A percentile compares a stretch with the other conserved stretches of the same genome.
These are phyloP conservation scores for Ceuthmochares aereus DNA, from an alignment of 2,113 vertebrate genomes.

Conservation along the genomic window DNA sequence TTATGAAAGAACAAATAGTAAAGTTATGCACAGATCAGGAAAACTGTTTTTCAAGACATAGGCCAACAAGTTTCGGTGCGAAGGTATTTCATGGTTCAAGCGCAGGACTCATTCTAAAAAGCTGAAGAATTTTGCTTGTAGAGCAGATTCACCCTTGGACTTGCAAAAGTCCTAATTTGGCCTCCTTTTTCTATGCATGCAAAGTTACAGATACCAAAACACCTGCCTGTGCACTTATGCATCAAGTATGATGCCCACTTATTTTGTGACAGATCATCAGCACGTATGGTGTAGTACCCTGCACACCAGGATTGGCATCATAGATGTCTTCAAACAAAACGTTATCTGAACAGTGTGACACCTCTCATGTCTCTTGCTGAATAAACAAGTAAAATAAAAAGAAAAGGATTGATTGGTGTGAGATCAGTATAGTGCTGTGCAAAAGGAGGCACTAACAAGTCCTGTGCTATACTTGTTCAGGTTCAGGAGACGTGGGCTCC, in stretches of 20 bases:
- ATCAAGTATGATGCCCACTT: not conserved
- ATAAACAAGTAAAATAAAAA: not conserved
- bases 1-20: not conserved
- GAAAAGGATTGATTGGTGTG: not conserved
- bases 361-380: not conserved
- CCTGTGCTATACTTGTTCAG: not conserved
- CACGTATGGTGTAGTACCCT: not conserved
- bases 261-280: not conserved
- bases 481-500: not conserved
- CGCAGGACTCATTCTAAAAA: not conserved
- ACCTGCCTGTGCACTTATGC: not conserved
- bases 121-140: not conserved
- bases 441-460: not conserved
- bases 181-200: not conserved
- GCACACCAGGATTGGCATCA: not conserved
- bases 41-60: slow-evolving; percentile 8
- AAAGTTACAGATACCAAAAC: not conserved
- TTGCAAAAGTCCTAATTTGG: not conserved
- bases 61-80: slow-evolving; percentile 19
- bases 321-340: not conserved
- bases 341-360: not conserved
- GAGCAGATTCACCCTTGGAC: not conserved
- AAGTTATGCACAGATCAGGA: not conserved
- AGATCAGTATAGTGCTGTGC: not conserved
- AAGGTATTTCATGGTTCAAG: slow-evolving; percentile 15